Evolutionary conservation across 2,888 invertebrate species (phyloP), one percentile per base, ranked within the genome.

Genomic region (Pollenia griseotomentosa): DNA sequence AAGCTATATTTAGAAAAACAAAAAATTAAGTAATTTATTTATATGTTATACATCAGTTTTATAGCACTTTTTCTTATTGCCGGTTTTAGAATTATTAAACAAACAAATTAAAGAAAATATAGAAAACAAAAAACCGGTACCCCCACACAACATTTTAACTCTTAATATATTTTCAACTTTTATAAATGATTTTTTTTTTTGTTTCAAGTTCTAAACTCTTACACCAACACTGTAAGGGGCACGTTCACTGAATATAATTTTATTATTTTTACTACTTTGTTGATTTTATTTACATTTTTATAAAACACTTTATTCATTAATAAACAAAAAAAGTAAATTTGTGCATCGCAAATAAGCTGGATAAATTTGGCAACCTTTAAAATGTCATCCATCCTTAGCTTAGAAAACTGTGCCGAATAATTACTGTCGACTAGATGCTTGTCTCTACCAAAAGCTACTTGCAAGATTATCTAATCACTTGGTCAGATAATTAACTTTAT

Each of bases 111-210:
- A 40, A 61, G 2, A 61, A 40, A 75, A 55, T 14, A n/a, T 44
- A 12, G 2, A 55, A 42, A 40, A 57, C 23, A 23, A 23, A 19
- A 81, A 81, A 81, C 81, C 81, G 66, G 65, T 66, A 74, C 81
- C 65, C 61, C 63, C 79, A 80, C 53, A 80, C 63, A 80, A 16
- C 68, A 59, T 51, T 79, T 53, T 23, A 23, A 23, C 57, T 57
- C 14, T 71, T 48, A 16, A 59, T 68, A 74, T 33, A 33, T 79
- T 63, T 63, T 46, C 71, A 71, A 23, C 33, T 61, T 81, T 81
- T 73, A 81, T 81, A 66, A 81, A 81, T 81, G 74, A 74, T 66
- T 66, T 23, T 65, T 66, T 19, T 46, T 55, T 55, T 66, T 57
- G 65, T 40, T 16, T 46, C 65, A 48, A 63, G 65, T 65, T 65